phyloP scores from a whole-genome alignment of 2,888 invertebrate genomes.

The Cosmia trapezina region DNA sequence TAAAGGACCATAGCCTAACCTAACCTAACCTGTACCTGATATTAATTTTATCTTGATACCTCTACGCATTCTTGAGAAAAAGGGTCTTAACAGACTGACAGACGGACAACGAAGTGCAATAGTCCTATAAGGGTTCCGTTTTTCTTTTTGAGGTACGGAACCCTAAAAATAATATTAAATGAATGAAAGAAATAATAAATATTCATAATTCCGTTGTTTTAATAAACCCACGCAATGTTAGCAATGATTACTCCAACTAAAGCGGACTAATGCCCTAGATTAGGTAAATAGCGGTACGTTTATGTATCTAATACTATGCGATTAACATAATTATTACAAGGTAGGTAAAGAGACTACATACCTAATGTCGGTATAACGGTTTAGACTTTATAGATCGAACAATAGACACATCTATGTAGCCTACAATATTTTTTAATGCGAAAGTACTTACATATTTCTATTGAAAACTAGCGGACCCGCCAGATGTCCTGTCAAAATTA shows the following conservation, averaged over 20 bases:
- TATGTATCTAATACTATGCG: constrained; percentile 7
- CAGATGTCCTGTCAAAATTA: no score
- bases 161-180: no score
- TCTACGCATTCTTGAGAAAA: no score
- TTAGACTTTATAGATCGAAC: background rate
- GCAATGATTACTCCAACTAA: constrained; percentile 1
- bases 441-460: background rate
- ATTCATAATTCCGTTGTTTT: background rate
- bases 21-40: no score
- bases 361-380: background rate
- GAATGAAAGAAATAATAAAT: no score
- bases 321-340: constrained; percentile 38
- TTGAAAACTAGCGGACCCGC: background rate
- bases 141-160: no score
- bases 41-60: no score
- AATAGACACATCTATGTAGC: background rate
- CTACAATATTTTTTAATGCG: background rate
- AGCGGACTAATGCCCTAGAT: constrained; percentile 6
- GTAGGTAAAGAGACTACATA: constrained; percentile 5
- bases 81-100: no score
- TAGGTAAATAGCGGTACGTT: constrained; percentile 9
- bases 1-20: no score
- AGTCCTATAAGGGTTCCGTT: no score
- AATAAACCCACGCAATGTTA: constrained; percentile 7
- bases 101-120: no score